These are phyloP conservation scores for Agapostemon virescens DNA, from an alignment of 2,888 invertebrate genomes.

Conservation along the genomic window DNA sequence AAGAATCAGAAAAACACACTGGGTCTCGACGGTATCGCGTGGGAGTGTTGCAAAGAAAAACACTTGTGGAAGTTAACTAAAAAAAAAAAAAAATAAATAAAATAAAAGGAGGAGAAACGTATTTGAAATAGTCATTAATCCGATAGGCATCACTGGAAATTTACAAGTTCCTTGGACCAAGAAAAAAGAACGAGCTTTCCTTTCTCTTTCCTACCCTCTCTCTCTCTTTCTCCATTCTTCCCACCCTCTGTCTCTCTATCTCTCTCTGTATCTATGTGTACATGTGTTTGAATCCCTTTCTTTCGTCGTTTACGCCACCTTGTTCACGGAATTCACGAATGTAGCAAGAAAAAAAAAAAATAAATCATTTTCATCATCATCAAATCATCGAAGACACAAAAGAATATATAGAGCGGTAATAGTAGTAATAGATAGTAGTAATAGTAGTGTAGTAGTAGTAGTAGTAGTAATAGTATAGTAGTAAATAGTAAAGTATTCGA, in stretches of 20 bases:
- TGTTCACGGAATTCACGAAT: constrained; percentile 53
- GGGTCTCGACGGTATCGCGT: constrained; percentile 22
- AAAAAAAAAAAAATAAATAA: constrained; percentile 47
- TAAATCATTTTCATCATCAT: constrained; percentile 50
- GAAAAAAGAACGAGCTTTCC: constrained; percentile 51
- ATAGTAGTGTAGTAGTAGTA: constrained; percentile 66
- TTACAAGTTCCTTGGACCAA: constrained; percentile 52
- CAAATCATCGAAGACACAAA: constrained; percentile 77
- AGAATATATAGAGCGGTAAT: constrained; percentile 64
- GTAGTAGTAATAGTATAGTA: constrained; percentile 67
- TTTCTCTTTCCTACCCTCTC: neutral
- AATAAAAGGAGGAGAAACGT: constrained; percentile 14
- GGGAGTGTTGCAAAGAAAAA: constrained; percentile 19
- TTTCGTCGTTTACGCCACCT: constrained; percentile 23
- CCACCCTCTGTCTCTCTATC: neutral
- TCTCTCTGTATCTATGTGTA: neutral
- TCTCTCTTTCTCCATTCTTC: neutral
- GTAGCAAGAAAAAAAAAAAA: constrained; percentile 62
- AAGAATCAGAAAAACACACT: constrained; percentile 24
- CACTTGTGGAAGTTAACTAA: neutral
- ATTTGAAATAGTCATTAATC: constrained; percentile 58
- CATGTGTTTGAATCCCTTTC: constrained; percentile 8
- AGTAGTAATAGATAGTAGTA: constrained; percentile 68
- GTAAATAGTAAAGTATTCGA: constrained; percentile 61
- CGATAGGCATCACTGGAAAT: constrained; percentile 44